Evolutionary conservation across 2,113 vertebrate species (phyloP), one percentile per base, ranked within the genome.

Genomic region (Varanus komodoensis): DNA sequence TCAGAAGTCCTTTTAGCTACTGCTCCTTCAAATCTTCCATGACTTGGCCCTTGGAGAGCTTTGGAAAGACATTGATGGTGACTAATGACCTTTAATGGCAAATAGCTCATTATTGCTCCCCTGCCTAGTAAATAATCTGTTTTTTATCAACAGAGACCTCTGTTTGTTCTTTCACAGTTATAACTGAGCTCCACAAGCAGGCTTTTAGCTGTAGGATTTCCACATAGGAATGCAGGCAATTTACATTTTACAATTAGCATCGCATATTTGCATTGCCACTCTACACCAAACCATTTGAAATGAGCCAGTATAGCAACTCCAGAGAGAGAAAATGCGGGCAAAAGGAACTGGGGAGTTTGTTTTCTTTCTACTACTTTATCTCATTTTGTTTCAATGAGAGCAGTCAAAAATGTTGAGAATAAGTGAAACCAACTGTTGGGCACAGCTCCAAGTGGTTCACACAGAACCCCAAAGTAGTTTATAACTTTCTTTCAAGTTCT

Each of bases 381-480:
- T 95, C 94, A 82, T 92, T 95, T 95, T 94, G 74, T 92, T 96
- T 95, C 95, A 96, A 6, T 96, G 75, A 80, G 93, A 93, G 68
- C 93, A 95, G 89, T 92, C 86, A 93, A 94, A 93, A 94, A 95
- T 88, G 94, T 94, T 8, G 4, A 93, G 92, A 90, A 93, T 95
- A 96, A 96, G 94, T 95, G 94, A 95, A 96, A 95, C 96, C 95
- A 96, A 96, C 95, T 96, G 96, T 94, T 95, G 87, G 96, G 96
- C 95, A 61, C 21, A 11, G 1, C 52, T 95, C 96, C 96, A 96
- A 96, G 89, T 90, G 89, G 90, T 94, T 96, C 94, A 92, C 93
- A 96, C 94, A 96, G 95, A 95, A 96, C 93, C 90, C 93, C 87
- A 89, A 96, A 96, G 94, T 84, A 91, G 87, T 86, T 89, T 91